Evolutionary conservation across 2,113 vertebrate genomes (phyloP), one percentile per base, ranked within the genome.

Genomic region (Myocastor coypus): DNA sequence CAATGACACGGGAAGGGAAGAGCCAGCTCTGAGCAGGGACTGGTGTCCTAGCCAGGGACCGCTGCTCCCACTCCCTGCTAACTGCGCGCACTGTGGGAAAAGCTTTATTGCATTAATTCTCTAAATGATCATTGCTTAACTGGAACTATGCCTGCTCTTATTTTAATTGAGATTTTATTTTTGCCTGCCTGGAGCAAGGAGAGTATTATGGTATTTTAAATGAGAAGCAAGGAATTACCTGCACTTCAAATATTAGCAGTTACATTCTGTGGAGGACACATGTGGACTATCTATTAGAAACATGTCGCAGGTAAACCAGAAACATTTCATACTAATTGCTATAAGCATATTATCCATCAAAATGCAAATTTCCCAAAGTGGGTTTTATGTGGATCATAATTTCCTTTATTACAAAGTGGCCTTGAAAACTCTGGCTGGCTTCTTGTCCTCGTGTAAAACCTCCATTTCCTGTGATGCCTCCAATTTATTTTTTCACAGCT

Each of bases 81-180:
- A 92, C 94, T 91, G 5, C 61, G 92, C 85, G 84, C 63, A 96
- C 94, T 57, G 94, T 55, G 77, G 92, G 26, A 83, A 96, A 96
- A 71, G 73, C 91, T 97, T 96, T 96, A 96, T 96, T 96, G 96
- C 96, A 73, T 97, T 97, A 96, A 96, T 98, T 98, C 96, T 97
- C 93, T 24, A 97, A 97, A 97, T 96, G 94, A 97, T 97, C 94
- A 95, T 97, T 97, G 97, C 96, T 97, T 96, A 97, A 96, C 97
- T 96, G 95, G 97, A 98, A 95, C 86, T 85, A 12, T 91, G 95
- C 96, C 94, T 94, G 92, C 91, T 96, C 95, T 97, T 96, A 97
- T 92, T 98, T 98, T 97, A 97, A 97, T 97, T 98, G 97, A 97
- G 97, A 96, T 97, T 98, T 97, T 97, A 97, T 97, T 97, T 98